phyloP scores from a whole-genome alignment of 2,888 invertebrate genomes.

The Drosophila buzzatii region DNA sequence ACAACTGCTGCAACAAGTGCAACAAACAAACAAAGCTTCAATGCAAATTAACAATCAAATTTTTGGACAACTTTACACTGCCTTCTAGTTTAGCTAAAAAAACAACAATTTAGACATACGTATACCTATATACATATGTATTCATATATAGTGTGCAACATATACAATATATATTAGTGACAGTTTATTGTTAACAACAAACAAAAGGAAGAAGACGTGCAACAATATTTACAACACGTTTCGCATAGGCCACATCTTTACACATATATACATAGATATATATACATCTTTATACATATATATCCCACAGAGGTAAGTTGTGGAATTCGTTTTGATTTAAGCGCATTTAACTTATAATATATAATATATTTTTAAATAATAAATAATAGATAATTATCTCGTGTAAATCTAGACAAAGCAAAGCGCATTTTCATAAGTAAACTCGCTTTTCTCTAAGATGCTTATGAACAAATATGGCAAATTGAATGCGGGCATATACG shows the following conservation, averaged over 20 bases:
- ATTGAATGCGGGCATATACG: background rate
- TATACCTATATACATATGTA: conserved; percentile 7
- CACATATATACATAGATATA: conserved; percentile 1
- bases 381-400: conserved; percentile 1
- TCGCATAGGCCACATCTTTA: conserved; percentile 22
- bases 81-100: conserved; percentile 47
- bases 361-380: background rate
- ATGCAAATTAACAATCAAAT: conserved; percentile 43
- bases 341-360: background rate
- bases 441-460: background rate
- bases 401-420: background rate
- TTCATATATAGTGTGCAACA: background rate
- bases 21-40: conserved; percentile 31
- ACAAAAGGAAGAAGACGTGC: conserved; percentile 21
- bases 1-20: conserved; percentile 14
- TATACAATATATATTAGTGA: conserved; percentile 21
- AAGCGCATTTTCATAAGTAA: background rate
- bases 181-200: conserved; percentile 7
- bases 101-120: conserved; percentile 1
- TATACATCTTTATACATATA: conserved; percentile 11
- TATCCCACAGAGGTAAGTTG: conserved; percentile 43
- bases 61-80: conserved; percentile 77
- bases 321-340: background rate
- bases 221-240: conserved; percentile 56
- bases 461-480: background rate